phyloP scores from a whole-genome alignment of 1,140 invertebrate species.

The Potamilus streckersoni region DNA sequence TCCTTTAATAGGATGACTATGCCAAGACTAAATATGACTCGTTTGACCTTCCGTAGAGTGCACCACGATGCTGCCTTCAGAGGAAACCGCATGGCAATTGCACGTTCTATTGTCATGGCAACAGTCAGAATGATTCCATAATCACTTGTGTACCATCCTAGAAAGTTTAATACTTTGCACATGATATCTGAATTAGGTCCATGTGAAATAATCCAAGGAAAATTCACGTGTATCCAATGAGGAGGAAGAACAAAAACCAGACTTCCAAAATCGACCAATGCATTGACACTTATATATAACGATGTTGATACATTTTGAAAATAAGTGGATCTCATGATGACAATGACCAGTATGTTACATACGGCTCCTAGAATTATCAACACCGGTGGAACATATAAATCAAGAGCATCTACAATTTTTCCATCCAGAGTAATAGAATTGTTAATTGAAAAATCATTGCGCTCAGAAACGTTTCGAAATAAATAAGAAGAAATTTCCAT shows the following conservation, averaged over 20 bases:
- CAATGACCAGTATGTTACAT: slow-evolving; percentile 49
- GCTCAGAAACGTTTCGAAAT: too few species aligned
- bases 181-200: slow-evolving; percentile 38
- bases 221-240: slow-evolving; percentile 56
- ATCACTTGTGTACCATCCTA: slow-evolving; percentile 56
- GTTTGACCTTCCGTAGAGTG: slow-evolving; percentile 42
- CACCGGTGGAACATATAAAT: slow-evolving; percentile 51
- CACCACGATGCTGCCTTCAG: slow-evolving; percentile 42
- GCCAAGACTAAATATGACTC: slow-evolving; percentile 26
- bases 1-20: slow-evolving; percentile 38
- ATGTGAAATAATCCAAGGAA: slow-evolving; percentile 40
- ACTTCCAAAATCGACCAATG: slow-evolving; percentile 46
- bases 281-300: slow-evolving; percentile 50
- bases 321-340: slow-evolving; percentile 47
- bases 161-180: slow-evolving; percentile 53
- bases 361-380: slow-evolving; percentile 42
- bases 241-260: slow-evolving; percentile 44
- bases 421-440: neutral
- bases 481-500: too few species aligned
- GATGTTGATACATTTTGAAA: slow-evolving; percentile 56
- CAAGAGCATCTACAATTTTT: slow-evolving; percentile 25
- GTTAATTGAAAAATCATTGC: too few species aligned
- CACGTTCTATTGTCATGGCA: slow-evolving; percentile 56
- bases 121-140: slow-evolving; percentile 54
- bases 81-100: slow-evolving; percentile 50